Evolutionary conservation across 2,888 invertebrate species (phyloP), one percentile per base, ranked within the genome.

Genomic region (Herminia tarsipennalis): DNA sequence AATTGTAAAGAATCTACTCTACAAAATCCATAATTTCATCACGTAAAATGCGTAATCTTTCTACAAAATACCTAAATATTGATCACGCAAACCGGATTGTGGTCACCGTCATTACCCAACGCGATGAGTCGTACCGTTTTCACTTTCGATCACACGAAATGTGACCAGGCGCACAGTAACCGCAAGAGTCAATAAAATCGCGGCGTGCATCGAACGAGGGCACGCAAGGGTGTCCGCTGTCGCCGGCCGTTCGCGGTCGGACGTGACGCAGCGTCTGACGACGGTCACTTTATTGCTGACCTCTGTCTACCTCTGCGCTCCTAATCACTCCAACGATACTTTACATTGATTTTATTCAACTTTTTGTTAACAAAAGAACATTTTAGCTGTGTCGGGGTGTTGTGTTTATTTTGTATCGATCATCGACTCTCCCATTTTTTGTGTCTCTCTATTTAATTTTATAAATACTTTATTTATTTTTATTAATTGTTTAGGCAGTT

Each of bases 261-360:
- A 86, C 84, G 85, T 87, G 89, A 87, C 87, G 85, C 80, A 75
- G 81, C 81, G 70, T 53, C 78, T 89, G 90, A 91, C 89, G 89
- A 86, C 83, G 90, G 90, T 89, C 87, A 83, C 79, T 88, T 88
- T 91, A 90, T 90, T 91, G 91, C 90, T 91, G 90, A 90, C 89
- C 89, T 86, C 81, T 79, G 89, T 88, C 90, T 88, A 76, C 74
- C 67, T 70, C 76, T 88, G 76, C 68, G 70, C 76, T 83, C 86
- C 88, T 88, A 86, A 86, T 88, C 81, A 80, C 76, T 60, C 53
- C 66, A 64, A 77, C 76, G 79, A 80, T 83, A 76, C 66, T 76
- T 70, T 63, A 66, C 63, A 73, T 75, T 71, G 74, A 73, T 76
- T 75, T 70, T 56, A 57, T 70, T 76, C 61, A 68, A 67, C 69